Conservation (phyloP, 2,888 invertebrate species). For the Bursaphelenchus okinawaensis region DNA sequence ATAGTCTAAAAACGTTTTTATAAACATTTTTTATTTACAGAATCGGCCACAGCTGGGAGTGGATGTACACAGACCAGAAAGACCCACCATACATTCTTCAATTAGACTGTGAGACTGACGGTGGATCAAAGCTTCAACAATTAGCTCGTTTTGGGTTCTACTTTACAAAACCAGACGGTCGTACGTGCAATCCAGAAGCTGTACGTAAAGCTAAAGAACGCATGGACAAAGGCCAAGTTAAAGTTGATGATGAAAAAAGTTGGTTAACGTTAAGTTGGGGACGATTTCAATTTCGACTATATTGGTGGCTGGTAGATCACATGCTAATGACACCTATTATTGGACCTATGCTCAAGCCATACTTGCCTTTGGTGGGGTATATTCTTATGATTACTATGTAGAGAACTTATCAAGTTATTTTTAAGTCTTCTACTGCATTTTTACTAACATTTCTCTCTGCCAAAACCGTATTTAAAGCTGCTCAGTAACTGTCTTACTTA, state of each 20-base stretch:
- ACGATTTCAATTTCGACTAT: constrained; percentile 41
- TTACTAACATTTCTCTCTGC: neutral
- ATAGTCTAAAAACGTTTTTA: no score
- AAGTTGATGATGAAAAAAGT: constrained; percentile 34
- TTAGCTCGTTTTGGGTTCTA: constrained; percentile 55
- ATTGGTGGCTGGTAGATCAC: constrained; percentile 54
- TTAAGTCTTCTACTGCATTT: neutral
- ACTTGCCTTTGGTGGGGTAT: constrained; percentile 52
- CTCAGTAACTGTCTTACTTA: no score
- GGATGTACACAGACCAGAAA: constrained; percentile 56
- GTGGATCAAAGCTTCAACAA: constrained; percentile 52
- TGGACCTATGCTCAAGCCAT: constrained; percentile 53
- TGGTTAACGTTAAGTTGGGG: constrained; percentile 35
- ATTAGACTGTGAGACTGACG: constrained; percentile 56
- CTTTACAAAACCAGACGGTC: constrained; percentile 50
- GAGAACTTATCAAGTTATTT: constrained; percentile 14
- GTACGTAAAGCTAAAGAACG: constrained; percentile 39
- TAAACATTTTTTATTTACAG: constrained; percentile 28
- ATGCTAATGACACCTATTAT: constrained; percentile 46
- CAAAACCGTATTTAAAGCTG: no score
- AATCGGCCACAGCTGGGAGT: constrained; percentile 55
- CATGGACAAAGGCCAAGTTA: constrained; percentile 51
- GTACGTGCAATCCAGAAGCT: constrained; percentile 42
- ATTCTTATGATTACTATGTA: constrained; percentile 55
- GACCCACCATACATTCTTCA: constrained; percentile 55